Base-by-base conservation (phyloP, 2,888 invertebrate genomes). In the Microchrysa polita region DNA sequence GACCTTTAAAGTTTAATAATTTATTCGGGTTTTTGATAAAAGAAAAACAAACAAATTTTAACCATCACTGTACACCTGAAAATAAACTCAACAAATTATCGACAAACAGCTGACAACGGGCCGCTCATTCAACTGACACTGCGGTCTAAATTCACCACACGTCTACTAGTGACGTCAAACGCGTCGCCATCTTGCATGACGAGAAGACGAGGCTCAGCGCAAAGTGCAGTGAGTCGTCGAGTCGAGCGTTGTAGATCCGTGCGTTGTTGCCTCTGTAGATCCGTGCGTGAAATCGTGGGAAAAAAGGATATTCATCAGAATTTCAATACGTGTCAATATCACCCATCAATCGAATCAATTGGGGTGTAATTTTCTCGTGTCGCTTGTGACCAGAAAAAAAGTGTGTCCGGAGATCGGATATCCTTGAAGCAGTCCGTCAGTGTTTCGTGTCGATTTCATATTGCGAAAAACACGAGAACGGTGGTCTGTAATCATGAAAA, bases 51-150 rank as follows among this genome's bases (percentile, higher is more conserved):
- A n/a, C n/a, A n/a, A n/a, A n/a, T n/a, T n/a, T n/a, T n/a, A n/a
- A n/a, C n/a, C n/a, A n/a, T n/a, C n/a, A n/a, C n/a, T n/a, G n/a
- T n/a, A n/a, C n/a, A n/a, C n/a, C n/a, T n/a, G n/a, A n/a, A n/a
- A n/a, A n/a, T n/a, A n/a, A n/a, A n/a, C n/a, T n/a, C n/a, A n/a
- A n/a, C n/a, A n/a, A n/a, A n/a, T n/a, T n/a, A n/a, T n/a, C n/a
- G n/a, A n/a, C n/a, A 12, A 12, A 12, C 42, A 42, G 12, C 42
- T 42, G 42, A 42, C 42, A 12, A 14, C 23, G 14, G 12, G 60
- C 23, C 60, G 60, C 60, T n/a, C 23, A 34, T 60, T 60, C 60
- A 60, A n/a, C n/a, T n/a, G n/a, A n/a, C n/a, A n/a, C n/a, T n/a
- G n/a, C n/a, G 60, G 23, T 60, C 34, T 27, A 27, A 60, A 60